Base-by-base conservation (phyloP, 2,113 vertebrate species). In the Gopherus evgoodei region DNA sequence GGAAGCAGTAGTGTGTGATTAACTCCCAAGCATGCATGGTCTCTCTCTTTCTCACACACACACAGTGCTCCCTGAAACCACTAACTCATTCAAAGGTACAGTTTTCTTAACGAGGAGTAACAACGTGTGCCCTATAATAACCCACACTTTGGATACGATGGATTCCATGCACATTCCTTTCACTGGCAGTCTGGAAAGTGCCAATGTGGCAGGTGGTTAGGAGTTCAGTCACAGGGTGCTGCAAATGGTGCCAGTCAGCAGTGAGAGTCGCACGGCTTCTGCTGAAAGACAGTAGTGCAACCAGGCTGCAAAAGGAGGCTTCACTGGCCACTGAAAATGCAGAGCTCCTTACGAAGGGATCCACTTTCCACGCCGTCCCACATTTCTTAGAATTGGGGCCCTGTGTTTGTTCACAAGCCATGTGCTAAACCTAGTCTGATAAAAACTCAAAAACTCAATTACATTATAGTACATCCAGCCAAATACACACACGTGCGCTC, bases 381-480 rank as follows among this genome's bases (percentile, higher is more conserved):
- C 93, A 52, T 76, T 81, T 80, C 27, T 57, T 57, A 6, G 38
- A 81, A 56, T 76, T 85, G 81, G 42, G 91, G 83, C 83, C 88
- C 95, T 89, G 92, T 89, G 47, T 84, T 96, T 84, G 89, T 90
- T 92, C 88, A 85, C 81, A 75, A 86, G 90, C 93, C 78, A 49
- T 10, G 62, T 89, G 96, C 95, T 96, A 94, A 83, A 90, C 88
- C 72, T 94, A 29, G 11, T 49, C 84, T 94, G 89, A 0, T 22
- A 94, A 86, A 50, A 75, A 88, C 90, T 94, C 87, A 83, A 90
- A 84, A 90, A 84, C 87, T 93, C 31, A 72, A 94, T 87, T 87
- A 19, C 24, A 31, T 86, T 72, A 83, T 59, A 22, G 76, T 4
- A 54, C 62, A 75, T 11, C 31, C 52, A 82, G 44, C 79, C 89